Conservation (phyloP, 2,113 vertebrate genomes). For the Rhynchomys soricoides region DNA sequence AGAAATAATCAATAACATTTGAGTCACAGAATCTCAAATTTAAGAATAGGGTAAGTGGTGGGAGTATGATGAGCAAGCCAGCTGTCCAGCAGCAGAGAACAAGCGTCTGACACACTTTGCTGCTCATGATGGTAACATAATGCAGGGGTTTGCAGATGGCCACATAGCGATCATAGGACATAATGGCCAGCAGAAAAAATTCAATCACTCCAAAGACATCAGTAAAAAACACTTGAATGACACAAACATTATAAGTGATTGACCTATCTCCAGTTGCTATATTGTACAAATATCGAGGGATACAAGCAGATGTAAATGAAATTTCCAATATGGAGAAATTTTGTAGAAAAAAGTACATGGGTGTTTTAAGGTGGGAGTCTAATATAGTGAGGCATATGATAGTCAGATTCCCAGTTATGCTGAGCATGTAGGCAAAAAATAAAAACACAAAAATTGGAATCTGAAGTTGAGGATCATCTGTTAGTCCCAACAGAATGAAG, state of each 20-base stretch:
- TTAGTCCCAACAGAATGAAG: constrained; percentile 70
- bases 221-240: constrained; percentile 54
- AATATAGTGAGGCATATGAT: constrained; percentile 51
- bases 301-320: constrained; percentile 48
- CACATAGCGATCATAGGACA: constrained; percentile 64
- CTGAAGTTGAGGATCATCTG: constrained; percentile 50
- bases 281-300: constrained; percentile 56
- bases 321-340: constrained; percentile 59
- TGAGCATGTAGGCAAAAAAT: constrained; percentile 50
- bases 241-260: constrained; percentile 48
- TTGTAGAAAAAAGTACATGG: constrained; percentile 52
- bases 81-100: constrained; percentile 58
- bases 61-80: constrained; percentile 47
- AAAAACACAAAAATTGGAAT: constrained; percentile 54
- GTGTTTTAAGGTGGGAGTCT: constrained; percentile 45
- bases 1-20: constrained; percentile 40
- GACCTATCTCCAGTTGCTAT: constrained; percentile 42
- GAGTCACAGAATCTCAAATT: constrained; percentile 62
- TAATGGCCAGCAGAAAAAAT: constrained; percentile 66
- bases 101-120: constrained; percentile 22
- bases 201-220: constrained; percentile 51
- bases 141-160: constrained; percentile 68
- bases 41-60: constrained; percentile 28
- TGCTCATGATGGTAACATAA: constrained; percentile 68
- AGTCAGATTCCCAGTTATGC: constrained; percentile 21